Evolutionary conservation across 2,797 vertebrate species (phyloP), one percentile per base, ranked within the genome.

Genomic region (Florisuga fusca): DNA sequence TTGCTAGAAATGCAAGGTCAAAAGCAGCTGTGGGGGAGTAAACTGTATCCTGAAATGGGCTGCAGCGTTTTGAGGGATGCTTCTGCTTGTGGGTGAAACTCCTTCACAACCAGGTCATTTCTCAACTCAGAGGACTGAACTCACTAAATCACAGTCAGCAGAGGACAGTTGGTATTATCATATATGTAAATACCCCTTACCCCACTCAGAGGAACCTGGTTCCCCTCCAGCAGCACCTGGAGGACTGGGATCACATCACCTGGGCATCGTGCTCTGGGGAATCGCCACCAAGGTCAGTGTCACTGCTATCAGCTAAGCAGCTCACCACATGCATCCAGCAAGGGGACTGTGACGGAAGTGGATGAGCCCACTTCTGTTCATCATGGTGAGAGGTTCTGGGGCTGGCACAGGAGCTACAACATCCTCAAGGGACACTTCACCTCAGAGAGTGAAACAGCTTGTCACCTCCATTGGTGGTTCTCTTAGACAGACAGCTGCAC

Each of bases 1-100:
- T 71, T 89, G 19, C 61, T 89, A 80, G 66, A 85, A 77, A 85
- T 48, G 33, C 31, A 64, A 89, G 74, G 75, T 59, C 43, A 64
- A 72, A 89, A 71, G 69, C 69, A 93, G 69, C 58, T 3, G 0
- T 6, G 10, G 12, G 26, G 43, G 23, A 72, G 15, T 72, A 68
- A 80, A 41, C 15, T 61, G 16, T 78, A 46, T 36, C 69, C 66
- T 33, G 14, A 68, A 45, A 21, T 55, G 41, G 14, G 7, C 10
- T 75, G 55, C 48, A 48, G 55, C 57, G 17, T 55, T 94, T 61
- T 66, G 34, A 87, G 41, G 51, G 63, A 45, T 2, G 6, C 36
- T 29, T 94, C 64, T 73, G 33, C 48, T 76, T 76, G n/a, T 25
- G 43, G n/a, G 23, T 58, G 48, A 88, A 53, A 73, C 25, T 82